phyloP scores from a whole-genome alignment of 2,113 vertebrate species.

The Machaerirhynchus nigripectus region DNA sequence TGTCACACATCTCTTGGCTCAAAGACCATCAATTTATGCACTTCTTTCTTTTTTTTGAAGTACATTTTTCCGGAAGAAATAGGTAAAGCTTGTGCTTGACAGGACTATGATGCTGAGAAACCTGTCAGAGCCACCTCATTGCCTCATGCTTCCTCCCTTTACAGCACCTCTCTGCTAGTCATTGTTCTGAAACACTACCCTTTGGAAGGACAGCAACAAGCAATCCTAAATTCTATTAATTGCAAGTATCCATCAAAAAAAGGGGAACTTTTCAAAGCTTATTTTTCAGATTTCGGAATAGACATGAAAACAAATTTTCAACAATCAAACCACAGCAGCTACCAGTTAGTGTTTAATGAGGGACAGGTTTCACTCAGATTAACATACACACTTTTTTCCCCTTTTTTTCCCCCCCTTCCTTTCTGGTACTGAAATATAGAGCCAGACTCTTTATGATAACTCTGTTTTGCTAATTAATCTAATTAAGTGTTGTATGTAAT shows the following conservation, averaged over 20 bases:
- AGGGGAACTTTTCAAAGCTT: neutral
- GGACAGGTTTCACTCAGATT: neutral
- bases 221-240: neutral
- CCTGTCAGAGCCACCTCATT: neutral
- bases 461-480: constrained; percentile 61
- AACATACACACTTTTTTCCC: neutral
- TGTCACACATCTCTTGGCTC: neutral
- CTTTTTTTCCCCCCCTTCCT: neutral
- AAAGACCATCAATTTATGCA: neutral
- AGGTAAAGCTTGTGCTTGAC: neutral
- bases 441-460: constrained; percentile 34
- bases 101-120: neutral
- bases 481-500: constrained; percentile 61
- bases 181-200: neutral
- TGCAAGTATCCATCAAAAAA: neutral
- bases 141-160: neutral
- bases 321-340: neutral
- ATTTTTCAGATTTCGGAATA: neutral
- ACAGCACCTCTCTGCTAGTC: neutral
- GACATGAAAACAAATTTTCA: neutral
- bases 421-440: neutral
- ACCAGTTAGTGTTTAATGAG: neutral
- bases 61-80: neutral
- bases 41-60: neutral
- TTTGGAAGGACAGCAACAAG: neutral